Conservation (phyloP, 2,797 vertebrate genomes). For the Meda fulgida region DNA sequence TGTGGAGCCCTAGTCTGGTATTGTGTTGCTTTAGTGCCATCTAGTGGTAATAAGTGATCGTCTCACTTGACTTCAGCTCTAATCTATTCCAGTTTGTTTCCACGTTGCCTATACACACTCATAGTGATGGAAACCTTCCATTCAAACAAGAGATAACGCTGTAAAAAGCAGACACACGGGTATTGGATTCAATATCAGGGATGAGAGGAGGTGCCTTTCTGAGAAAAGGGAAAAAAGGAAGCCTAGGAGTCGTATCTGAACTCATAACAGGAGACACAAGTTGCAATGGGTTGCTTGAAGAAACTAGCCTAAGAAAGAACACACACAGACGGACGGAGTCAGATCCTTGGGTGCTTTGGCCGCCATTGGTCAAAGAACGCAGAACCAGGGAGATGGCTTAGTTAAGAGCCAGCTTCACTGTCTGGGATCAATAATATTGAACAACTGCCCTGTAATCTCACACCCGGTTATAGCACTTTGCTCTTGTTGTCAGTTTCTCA, state of each 20-base stretch:
- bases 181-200: conserved; percentile 42
- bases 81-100: conserved; percentile 54
- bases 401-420: conserved; percentile 29
- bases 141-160: conserved; percentile 10
- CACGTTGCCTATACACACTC: conserved; percentile 45
- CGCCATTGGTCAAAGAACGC: background rate
- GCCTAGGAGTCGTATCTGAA: background rate
- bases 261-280: background rate
- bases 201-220: conserved; percentile 45
- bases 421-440: conserved; percentile 47
- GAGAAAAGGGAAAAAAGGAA: conserved; percentile 4
- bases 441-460: conserved; percentile 32
- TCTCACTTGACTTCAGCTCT: conserved; percentile 72
- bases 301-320: conserved; percentile 10
- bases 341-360: background rate
- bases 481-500: conserved; percentile 22
- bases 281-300: background rate
- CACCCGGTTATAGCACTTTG: conserved; percentile 38
- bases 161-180: conserved; percentile 27
- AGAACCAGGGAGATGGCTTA: conserved; percentile 35
- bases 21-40: conserved; percentile 84
- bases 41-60: conserved; percentile 80
- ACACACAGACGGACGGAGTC: background rate
- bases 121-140: conserved; percentile 36
- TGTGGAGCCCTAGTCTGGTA: conserved; percentile 79